Evolutionary conservation across 2,888 invertebrate genomes (phyloP).

Genomic region (Timema cristinae): DNA sequence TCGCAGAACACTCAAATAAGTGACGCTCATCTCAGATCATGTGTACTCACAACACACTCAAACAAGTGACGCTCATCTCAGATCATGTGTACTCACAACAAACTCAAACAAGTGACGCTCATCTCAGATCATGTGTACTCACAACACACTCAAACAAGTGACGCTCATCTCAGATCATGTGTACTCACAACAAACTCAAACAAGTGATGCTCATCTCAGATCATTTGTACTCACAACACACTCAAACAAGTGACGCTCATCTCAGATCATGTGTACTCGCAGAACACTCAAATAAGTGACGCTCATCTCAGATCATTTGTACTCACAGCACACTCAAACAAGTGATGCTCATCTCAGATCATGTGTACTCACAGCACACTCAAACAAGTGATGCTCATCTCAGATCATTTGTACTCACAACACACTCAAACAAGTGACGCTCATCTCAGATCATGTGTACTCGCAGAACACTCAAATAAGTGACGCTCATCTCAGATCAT

Average conservation of each 20-base stretch:
- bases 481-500: background rate
- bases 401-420: too few species aligned
- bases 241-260: conserved; percentile 4
- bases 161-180: background rate
- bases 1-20: conserved; percentile 6
- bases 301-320: background rate
- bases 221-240: background rate
- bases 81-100: too few species aligned
- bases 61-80: background rate
- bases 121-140: too few species aligned
- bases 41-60: background rate
- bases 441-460: background rate
- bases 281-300: conserved; percentile 10
- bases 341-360: background rate
- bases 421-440: conserved; percentile 9
- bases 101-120: conserved; percentile 9
- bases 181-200: background rate
- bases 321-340: background rate
- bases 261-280: too few species aligned
- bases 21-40: background rate
- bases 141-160: conserved; percentile 9
- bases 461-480: conserved; percentile 6
- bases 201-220: background rate
- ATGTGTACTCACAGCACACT: background rate
- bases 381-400: conserved; percentile 3